Conservation (phyloP, 1,140 invertebrate species). For the Habropoda laboriosa region DNA sequence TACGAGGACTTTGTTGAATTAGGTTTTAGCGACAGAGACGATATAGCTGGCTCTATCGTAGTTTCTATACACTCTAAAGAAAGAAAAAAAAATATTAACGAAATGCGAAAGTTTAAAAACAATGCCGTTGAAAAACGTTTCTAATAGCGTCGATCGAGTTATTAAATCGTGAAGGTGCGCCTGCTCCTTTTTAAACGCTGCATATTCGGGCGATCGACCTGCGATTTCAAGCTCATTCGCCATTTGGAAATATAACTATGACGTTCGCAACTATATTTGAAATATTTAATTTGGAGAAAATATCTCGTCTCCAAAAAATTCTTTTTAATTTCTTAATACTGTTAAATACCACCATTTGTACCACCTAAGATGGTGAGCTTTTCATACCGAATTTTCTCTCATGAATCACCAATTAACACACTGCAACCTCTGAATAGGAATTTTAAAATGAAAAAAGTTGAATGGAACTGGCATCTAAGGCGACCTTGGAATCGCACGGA, state of each 20-base stretch:
- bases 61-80: conserved; percentile 68
- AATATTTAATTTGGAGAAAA: too few relatives aligned
- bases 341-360: too few relatives aligned
- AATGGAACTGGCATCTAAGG: not conserved
- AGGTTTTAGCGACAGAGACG: conserved; percentile 74
- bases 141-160: conserved; percentile 46
- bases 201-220: conserved; percentile 27
- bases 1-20: conserved; percentile 73
- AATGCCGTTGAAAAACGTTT: conserved; percentile 64
- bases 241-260: not conserved
- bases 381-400: too few relatives aligned
- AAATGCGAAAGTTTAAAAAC: conserved; percentile 73
- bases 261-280: too few relatives aligned
- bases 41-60: conserved; percentile 80
- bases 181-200: conserved; percentile 23
- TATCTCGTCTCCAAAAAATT: too few relatives aligned
- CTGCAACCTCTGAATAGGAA: not conserved
- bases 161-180: conserved; percentile 10
- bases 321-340: too few relatives aligned
- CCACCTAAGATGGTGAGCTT: too few relatives aligned
- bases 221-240: conserved; percentile 31
- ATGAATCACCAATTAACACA: too few relatives aligned
- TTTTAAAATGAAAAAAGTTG: not conserved
- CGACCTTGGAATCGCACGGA: conserved; percentile 23
- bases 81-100: conserved; percentile 17